Evolutionary conservation across 2,888 invertebrate species (phyloP).

Genomic region (Cryptus viduatorius): DNA sequence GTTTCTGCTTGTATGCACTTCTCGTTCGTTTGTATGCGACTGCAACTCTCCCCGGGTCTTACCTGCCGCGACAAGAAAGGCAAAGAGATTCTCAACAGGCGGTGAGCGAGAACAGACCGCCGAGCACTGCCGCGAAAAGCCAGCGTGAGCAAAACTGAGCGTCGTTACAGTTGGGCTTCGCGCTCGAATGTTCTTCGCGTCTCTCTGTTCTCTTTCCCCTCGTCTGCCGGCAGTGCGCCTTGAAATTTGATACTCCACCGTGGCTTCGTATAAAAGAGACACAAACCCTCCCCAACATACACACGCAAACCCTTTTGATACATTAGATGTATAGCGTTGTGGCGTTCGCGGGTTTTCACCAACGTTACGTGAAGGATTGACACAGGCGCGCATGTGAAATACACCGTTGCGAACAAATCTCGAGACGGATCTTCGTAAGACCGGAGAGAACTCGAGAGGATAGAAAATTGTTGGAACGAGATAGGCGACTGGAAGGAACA

Average conservation of each 20-base stretch:
- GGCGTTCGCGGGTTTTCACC: constrained; percentile 2
- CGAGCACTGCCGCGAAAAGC: constrained; percentile 3
- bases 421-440: constrained; percentile 30
- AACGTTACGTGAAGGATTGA: constrained; percentile 10
- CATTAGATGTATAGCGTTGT: not conserved
- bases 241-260: constrained; percentile 43
- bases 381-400: constrained; percentile 28
- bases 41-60: not conserved
- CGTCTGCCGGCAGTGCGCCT: constrained; percentile 24
- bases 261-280: not conserved
- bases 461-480: not conserved
- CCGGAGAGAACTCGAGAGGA: not conserved
- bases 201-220: not conserved
- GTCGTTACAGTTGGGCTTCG: constrained; percentile 15
- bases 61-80: constrained; percentile 11
- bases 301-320: constrained; percentile 6
- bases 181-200: constrained; percentile 5
- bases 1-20: not conserved
- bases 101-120: not conserved
- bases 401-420: constrained; percentile 2
- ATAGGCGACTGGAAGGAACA: constrained; percentile 1
- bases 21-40: not conserved
- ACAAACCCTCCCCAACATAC: not conserved
- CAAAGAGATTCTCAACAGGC: constrained; percentile 17
- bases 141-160: constrained; percentile 16